Base-by-base conservation (phyloP, 2,113 vertebrate species). In the Anser brachyrhynchus region DNA sequence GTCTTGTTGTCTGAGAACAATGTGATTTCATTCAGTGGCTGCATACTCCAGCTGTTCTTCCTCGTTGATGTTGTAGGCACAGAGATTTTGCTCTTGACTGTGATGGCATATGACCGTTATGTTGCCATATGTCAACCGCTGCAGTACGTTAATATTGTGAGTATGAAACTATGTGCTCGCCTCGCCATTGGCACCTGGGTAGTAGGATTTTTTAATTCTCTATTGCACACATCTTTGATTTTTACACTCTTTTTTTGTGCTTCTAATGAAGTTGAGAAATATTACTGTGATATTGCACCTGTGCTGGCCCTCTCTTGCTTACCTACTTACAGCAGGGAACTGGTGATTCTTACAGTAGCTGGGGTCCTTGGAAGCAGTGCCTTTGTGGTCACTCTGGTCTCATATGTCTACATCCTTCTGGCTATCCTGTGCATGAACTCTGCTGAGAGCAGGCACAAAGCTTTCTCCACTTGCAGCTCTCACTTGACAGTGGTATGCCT, bases 391-490 rank as follows among this genome's bases (percentile, higher is more conserved):
- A 95, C 96, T 11, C 41, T 97, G 46, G 49, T 79, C 33, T 97
- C 93, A 0, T 98, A 97, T 1, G 1, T 87, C 31, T 74, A 6
- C 1, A 98, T 97, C n/a, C 23, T 94, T 28, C 14, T 21, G 16
- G 95, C 95, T 13, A 43, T 97, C 66, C 86, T 97, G 83, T 2
- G 23, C 33, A 83, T 65, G 59, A 73, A 18, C 2, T 96, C 95
- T 28, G 9, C 79, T 0, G 55, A 91, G 25, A 80, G 93, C 35
- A 92, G 85, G 61, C 91, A 91, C 73, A 97, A 95, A 83, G 96
- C 91, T 49, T 93, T 97, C 67, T 98, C 96, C 70, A 97, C 96
- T 9, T 97, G 97, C 29, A 70, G 95, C 1, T 97, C 95, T 33
- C 97, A 98, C 86, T 78, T 98, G 71, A 49, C 77, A 0, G 86